Percentiles rank a stretch among this genome's conserved stretches.
These are phyloP conservation scores for Desmophyllum pertusum DNA, from an alignment of 92 coral and sea anemone genomes.

Conservation along the genomic window DNA sequence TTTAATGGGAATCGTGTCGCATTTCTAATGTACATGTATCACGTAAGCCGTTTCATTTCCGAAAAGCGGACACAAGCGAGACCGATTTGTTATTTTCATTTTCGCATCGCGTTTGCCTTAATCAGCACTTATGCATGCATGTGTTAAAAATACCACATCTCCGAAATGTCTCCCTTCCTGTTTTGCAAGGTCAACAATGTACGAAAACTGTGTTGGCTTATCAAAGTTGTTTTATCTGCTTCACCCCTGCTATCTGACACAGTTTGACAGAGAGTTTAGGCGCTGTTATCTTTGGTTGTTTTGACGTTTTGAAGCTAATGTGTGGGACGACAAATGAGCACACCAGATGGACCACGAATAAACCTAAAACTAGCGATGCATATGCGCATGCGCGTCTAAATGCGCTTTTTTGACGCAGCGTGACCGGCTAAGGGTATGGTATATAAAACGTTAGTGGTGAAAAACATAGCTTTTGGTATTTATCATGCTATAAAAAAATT, in stretches of 20 bases:
- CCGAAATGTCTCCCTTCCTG: not conserved
- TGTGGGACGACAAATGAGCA: conserved; percentile 31
- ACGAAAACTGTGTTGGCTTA: not conserved
- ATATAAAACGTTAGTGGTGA: not conserved
- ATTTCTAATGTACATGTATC: conserved; percentile 14
- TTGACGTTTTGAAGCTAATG: conserved; percentile 12
- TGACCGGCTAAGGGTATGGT: not conserved
- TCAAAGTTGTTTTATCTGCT: not conserved
- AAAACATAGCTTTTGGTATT: not conserved
- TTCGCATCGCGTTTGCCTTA: not conserved
- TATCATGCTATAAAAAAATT: too few relatives aligned
- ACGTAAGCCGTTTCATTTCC: conserved; percentile 26
- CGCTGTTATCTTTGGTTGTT: conserved; percentile 10
- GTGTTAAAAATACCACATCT: not conserved
- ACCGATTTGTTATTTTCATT: conserved; percentile 22
- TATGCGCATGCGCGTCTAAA: conserved; percentile 44
- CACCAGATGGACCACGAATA: conserved; percentile 18
- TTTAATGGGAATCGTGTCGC: conserved; percentile 37
- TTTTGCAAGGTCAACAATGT: not conserved
- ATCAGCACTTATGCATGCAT: not conserved
- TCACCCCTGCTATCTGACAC: conserved; percentile 10
- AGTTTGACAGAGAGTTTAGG: conserved; percentile 1
- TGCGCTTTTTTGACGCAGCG: not conserved
- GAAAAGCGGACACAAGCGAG: conserved; percentile 19
- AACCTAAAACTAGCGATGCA: conserved; percentile 43